Evolutionary conservation across 2,888 invertebrate genomes (phyloP).

Genomic region (Cosmorhoe ocellata): DNA sequence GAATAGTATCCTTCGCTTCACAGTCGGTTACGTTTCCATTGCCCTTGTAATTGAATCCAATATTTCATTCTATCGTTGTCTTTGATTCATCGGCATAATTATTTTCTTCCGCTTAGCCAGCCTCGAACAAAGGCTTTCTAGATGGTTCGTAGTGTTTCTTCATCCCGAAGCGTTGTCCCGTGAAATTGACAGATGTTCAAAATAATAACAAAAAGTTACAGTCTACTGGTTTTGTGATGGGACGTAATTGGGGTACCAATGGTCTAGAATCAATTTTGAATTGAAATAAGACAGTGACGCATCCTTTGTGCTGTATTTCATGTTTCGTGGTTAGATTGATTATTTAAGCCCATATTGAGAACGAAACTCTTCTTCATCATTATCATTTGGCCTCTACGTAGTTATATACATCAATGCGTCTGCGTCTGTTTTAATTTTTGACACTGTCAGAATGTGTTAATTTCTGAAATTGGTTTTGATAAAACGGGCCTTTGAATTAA

Average conservation of each 20-base stretch:
- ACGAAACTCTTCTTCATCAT: no score
- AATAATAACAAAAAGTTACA: slow-evolving; percentile 64
- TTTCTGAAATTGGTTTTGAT: no score
- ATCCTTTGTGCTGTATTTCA: slow-evolving; percentile 22
- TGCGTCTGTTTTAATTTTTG: no score
- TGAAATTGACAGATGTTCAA: slow-evolving; percentile 67
- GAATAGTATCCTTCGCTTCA: slow-evolving; percentile 18
- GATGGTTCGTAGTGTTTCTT: slow-evolving; percentile 52
- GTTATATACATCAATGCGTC: no score
- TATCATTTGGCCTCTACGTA: no score
- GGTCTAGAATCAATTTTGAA: slow-evolving; percentile 49
- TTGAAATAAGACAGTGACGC: slow-evolving; percentile 31
- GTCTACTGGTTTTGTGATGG: slow-evolving; percentile 44
- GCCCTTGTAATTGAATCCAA: slow-evolving; percentile 35
- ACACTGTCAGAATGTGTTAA: no score
- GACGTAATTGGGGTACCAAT: slow-evolving; percentile 48
- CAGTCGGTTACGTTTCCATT: slow-evolving; percentile 27
- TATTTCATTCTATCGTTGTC: slow-evolving; percentile 46
- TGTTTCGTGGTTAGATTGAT: slow-evolving; percentile 11
- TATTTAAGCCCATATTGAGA: no score
- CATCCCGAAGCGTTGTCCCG: slow-evolving; percentile 56
- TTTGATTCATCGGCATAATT: slow-evolving; percentile 60
- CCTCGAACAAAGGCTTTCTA: slow-evolving; percentile 59
- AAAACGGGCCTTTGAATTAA: no score
- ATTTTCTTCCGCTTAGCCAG: slow-evolving; percentile 70